Conservation (phyloP, 2,113 vertebrate species). For the Egretta garzetta region DNA sequence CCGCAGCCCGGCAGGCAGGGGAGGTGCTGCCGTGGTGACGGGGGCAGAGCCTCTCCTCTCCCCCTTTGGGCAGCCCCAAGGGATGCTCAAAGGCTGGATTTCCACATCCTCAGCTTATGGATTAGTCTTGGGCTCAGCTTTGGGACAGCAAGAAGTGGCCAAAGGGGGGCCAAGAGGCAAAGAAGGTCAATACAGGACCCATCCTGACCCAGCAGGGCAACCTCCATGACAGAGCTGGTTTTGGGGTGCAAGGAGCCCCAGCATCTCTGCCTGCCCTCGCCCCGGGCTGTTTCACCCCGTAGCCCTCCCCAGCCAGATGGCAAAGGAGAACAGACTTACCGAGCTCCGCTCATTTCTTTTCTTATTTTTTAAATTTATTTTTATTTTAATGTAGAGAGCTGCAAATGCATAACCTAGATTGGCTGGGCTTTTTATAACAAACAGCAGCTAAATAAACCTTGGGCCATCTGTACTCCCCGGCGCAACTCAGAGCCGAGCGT, state of each 20-base stretch:
- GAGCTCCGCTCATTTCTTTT: not conserved
- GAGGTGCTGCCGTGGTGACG: rapidly evolving
- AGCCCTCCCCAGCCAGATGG: not conserved
- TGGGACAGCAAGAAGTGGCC: not conserved
- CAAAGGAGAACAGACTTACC: not conserved
- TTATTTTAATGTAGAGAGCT: not conserved
- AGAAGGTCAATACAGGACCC: not conserved
- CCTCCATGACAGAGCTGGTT: not conserved
- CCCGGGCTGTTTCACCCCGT: rapidly evolving
- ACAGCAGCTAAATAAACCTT: not conserved
- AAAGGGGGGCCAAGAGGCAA: rapidly evolving
- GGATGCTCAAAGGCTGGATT: not conserved
- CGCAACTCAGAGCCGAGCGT: rapidly evolving
- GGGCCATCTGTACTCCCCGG: not conserved
- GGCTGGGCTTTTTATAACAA: not conserved
- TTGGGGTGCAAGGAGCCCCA: rapidly evolving
- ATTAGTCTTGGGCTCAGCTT: not conserved
- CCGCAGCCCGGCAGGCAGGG: rapidly evolving
- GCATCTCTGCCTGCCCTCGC: not conserved
- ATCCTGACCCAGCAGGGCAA: not conserved
- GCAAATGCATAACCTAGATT: not conserved
- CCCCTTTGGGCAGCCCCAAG: rapidly evolving
- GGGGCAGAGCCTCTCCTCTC: not conserved
- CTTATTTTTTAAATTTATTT: not conserved
- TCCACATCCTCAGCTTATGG: not conserved